Evolutionary conservation across 2,888 invertebrate genomes (phyloP).

Genomic region (Julus scanicus): DNA sequence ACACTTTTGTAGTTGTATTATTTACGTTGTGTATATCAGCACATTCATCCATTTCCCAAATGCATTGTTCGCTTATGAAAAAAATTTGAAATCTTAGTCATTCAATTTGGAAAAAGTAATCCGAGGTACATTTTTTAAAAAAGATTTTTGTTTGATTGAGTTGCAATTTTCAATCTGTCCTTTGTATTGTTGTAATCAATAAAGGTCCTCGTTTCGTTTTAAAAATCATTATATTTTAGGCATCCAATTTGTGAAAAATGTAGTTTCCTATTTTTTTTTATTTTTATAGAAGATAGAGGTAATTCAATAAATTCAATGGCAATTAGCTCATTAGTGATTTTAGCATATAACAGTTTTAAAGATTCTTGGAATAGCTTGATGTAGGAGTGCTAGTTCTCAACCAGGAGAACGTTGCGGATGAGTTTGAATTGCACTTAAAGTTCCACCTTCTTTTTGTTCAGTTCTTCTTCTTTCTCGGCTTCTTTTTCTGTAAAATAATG

Average conservation of each 20-base stretch:
- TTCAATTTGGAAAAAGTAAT: not conserved
- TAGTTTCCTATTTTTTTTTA: too few relatives aligned
- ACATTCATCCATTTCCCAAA: not conserved
- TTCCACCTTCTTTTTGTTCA: constrained; percentile 50
- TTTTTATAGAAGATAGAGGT: too few relatives aligned
- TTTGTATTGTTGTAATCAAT: not conserved
- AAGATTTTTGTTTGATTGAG: not conserved
- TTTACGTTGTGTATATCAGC: not conserved
- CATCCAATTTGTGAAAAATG: too few relatives aligned
- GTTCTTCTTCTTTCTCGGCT: constrained; percentile 28
- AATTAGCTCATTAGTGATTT: too few relatives aligned
- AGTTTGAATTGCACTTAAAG: constrained; percentile 22
- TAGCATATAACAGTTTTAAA: not conserved
- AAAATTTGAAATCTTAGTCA: not conserved
- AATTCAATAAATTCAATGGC: not conserved
- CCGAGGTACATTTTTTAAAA: not conserved
- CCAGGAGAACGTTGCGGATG: not conserved
- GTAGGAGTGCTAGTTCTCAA: not conserved
- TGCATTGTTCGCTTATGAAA: not conserved
- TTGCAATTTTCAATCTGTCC: not conserved
- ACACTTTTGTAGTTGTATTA: not conserved
- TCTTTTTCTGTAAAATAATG: constrained; percentile 47
- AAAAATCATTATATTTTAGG: not conserved
- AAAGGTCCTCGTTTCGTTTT: not conserved
- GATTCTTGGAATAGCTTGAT: not conserved